A percentile compares a stretch with the other conserved stretches of the same genome.
phyloP scores from a whole-genome alignment of 2,888 invertebrate species.

The Athrips mouffetella region DNA sequence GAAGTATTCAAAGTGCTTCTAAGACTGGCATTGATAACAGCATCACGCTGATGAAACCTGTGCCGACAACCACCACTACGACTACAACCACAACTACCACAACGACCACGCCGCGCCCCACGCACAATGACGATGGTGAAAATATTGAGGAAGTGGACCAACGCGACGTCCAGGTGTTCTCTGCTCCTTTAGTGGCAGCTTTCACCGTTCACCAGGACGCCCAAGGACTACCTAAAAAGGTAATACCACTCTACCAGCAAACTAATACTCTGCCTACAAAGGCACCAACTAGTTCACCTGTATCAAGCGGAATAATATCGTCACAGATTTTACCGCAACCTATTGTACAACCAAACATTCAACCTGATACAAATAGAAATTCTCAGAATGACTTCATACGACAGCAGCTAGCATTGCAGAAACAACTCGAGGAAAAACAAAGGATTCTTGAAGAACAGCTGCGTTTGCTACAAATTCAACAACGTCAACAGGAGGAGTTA shows the following conservation, averaged over 20 bases:
- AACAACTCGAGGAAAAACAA: slow-evolving; percentile 82
- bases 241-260: slow-evolving; percentile 84
- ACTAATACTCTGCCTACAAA: slow-evolving; percentile 36
- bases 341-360: no score
- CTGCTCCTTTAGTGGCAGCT: slow-evolving; percentile 89
- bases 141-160: slow-evolving; percentile 83
- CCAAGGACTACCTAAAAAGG: slow-evolving; percentile 86
- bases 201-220: slow-evolving; percentile 92
- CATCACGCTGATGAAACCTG: slow-evolving; percentile 30
- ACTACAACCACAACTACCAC: slow-evolving; percentile 75
- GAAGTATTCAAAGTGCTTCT: slow-evolving; percentile 53
- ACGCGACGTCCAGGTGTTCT: slow-evolving; percentile 86
- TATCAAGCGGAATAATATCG: background rate
- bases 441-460: slow-evolving; percentile 84
- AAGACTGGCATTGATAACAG: slow-evolving; percentile 40
- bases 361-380: slow-evolving; percentile 32
- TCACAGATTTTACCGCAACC: slow-evolving; percentile 22
- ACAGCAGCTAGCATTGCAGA: slow-evolving; percentile 61
- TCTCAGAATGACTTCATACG: slow-evolving; percentile 48
- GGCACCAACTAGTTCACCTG: slow-evolving; percentile 20
- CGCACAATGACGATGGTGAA: slow-evolving; percentile 82
- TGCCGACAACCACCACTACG: slow-evolving; percentile 45
- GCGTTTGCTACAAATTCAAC: slow-evolving; percentile 80
- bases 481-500: slow-evolving; percentile 83
- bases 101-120: slow-evolving; percentile 81